Evolutionary conservation across 2,113 vertebrate genomes (phyloP).

Genomic region (Lophochroa leadbeateri): DNA sequence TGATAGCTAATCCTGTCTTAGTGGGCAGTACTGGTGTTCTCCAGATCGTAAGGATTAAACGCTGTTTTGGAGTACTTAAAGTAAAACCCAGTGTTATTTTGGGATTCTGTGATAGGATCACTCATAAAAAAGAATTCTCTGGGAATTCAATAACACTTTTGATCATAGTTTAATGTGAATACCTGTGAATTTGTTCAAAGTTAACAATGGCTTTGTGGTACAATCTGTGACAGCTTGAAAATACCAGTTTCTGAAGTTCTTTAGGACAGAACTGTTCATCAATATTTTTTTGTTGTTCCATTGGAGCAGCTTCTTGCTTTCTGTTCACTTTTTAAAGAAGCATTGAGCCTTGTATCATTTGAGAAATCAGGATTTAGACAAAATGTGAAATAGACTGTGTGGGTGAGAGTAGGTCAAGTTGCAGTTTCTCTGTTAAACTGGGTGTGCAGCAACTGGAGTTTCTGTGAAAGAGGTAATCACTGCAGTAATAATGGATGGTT

Average conservation of each 20-base stretch:
- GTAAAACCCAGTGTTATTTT: not conserved
- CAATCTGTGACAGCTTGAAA: not conserved
- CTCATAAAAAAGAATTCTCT: not conserved
- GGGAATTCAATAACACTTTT: not conserved
- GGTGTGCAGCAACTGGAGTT: not conserved
- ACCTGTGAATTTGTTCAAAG: not conserved
- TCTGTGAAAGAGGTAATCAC: not conserved
- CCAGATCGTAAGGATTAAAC: conserved; percentile 4
- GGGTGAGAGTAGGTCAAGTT: not conserved
- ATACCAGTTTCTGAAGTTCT: not conserved
- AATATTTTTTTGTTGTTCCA: not conserved
- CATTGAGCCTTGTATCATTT: not conserved
- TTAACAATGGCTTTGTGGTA: not conserved
- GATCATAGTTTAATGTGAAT: not conserved
- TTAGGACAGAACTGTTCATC: not conserved
- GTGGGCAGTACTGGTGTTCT: not conserved
- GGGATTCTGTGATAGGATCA: not conserved
- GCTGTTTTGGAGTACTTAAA: not conserved
- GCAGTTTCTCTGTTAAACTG: not conserved
- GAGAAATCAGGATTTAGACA: not conserved
- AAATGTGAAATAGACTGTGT: not conserved
- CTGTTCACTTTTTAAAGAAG: not conserved
- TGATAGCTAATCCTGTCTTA: not conserved
- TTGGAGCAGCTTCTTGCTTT: not conserved
- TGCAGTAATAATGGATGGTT: not conserved